phyloP scores from a whole-genome alignment of 1,140 invertebrate species.

The Ceratoteleas bidentatus region DNA sequence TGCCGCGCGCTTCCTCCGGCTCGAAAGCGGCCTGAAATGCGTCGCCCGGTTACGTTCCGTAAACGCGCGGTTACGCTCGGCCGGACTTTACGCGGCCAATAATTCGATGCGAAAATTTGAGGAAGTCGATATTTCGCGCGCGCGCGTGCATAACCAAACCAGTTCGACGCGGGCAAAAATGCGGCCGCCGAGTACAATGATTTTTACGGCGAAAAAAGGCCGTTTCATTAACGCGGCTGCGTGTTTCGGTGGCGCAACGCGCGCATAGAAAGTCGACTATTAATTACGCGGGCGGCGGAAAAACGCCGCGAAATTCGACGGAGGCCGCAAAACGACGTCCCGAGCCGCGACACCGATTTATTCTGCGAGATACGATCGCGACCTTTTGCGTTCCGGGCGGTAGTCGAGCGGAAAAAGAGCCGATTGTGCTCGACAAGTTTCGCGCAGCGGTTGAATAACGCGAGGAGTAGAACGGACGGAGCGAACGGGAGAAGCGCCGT shows the following conservation, averaged over 20 bases:
- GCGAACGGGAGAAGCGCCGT: too few relatives aligned
- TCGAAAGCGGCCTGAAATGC: conserved; percentile 31
- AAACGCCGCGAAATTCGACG: conserved; percentile 29
- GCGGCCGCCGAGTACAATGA: conserved; percentile 21
- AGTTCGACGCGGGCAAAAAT: conserved; percentile 28
- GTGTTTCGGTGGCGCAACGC: conserved; percentile 29
- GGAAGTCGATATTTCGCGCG: conserved; percentile 48
- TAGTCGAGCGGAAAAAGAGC: conserved; percentile 42
- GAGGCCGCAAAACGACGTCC: conserved; percentile 6
- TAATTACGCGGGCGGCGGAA: conserved; percentile 29
- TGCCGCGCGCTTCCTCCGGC: conserved; percentile 27
- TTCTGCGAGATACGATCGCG: conserved; percentile 49
- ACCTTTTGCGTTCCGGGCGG: conserved; percentile 42
- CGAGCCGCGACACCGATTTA: conserved; percentile 47
- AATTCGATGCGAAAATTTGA: conserved; percentile 51
- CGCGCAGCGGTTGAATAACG: too few relatives aligned
- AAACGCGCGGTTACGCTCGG: conserved; percentile 41
- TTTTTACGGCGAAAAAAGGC: conserved; percentile 28
- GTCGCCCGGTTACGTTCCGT: conserved; percentile 10
- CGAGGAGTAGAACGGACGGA: too few relatives aligned
- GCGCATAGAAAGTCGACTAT: conserved; percentile 34
- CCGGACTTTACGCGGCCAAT: conserved; percentile 35
- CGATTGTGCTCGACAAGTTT: too few relatives aligned
- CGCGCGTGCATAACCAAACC: conserved; percentile 53
- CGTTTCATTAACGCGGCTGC: conserved; percentile 36